Evolutionary conservation across 2,888 invertebrate genomes (phyloP).

Genomic region (Tetranychus piercei): DNA sequence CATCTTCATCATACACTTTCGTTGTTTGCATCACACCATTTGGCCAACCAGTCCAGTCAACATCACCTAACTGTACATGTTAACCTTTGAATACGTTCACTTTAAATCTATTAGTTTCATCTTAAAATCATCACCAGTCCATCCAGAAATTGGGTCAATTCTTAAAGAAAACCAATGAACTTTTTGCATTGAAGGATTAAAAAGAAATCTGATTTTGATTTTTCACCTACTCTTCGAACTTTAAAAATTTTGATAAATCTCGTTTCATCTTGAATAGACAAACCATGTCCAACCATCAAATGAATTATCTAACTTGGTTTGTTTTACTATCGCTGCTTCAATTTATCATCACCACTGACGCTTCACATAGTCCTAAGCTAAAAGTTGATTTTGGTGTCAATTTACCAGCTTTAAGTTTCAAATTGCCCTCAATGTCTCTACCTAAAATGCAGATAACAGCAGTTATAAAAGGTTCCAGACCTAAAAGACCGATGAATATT

Average conservation of each 20-base stretch:
- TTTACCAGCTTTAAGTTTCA: neutral
- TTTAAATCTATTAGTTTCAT: neutral
- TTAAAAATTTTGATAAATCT: too few relatives aligned
- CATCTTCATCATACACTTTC: neutral
- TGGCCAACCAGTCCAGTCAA: slow-evolving; percentile 6
- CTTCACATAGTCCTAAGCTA: neutral
- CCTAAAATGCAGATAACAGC: slow-evolving; percentile 3
- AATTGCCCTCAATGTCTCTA: neutral
- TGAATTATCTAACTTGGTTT: neutral
- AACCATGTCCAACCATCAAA: neutral
- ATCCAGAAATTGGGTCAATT: neutral
- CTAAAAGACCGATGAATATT: slow-evolving; percentile 1
- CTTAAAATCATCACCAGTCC: neutral
- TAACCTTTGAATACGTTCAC: neutral
- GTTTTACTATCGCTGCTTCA: neutral
- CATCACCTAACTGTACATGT: neutral
- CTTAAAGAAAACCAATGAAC: neutral
- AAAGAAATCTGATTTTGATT: neutral
- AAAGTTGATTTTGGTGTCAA: slow-evolving; percentile 1
- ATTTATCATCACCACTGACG: neutral
- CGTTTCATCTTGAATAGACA: neutral
- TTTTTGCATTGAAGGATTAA: neutral
- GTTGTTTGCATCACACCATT: neutral
- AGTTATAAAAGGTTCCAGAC: neutral
- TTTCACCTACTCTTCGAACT: neutral